phyloP scores from a whole-genome alignment of 1,140 invertebrate genomes.

The Heliconius nattereri region DNA sequence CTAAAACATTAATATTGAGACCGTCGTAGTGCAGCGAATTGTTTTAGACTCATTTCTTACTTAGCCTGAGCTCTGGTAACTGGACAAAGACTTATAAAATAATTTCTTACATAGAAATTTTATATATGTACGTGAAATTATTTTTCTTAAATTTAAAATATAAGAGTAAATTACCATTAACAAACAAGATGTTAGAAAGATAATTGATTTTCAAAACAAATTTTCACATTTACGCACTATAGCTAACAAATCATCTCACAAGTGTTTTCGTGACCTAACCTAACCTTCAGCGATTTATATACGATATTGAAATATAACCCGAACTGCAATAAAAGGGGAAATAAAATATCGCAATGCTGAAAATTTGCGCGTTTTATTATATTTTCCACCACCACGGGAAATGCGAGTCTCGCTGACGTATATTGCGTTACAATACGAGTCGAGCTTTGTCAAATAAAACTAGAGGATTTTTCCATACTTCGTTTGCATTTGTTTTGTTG shows the following conservation, averaged over 20 bases:
- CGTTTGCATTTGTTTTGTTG: slow-evolving; percentile 22
- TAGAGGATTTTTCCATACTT: slow-evolving; percentile 46
- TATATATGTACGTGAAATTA: too few species aligned
- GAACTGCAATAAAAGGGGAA: slow-evolving; percentile 24
- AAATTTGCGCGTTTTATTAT: slow-evolving; percentile 55
- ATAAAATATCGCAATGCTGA: slow-evolving; percentile 45
- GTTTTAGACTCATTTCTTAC: too few species aligned
- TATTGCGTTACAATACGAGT: slow-evolving; percentile 60
- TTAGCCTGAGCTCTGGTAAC: too few species aligned
- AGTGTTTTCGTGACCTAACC: slow-evolving; percentile 5
- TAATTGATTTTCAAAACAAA: background rate
- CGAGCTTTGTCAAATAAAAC: slow-evolving; percentile 59
- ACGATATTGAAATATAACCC: slow-evolving; percentile 23
- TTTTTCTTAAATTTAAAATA: too few species aligned
- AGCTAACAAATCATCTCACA: background rate
- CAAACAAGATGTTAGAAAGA: background rate
- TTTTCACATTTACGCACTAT: background rate
- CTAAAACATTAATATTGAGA: too few species aligned
- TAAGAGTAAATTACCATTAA: too few species aligned
- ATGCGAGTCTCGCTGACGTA: slow-evolving; percentile 59
- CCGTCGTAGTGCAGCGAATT: too few species aligned
- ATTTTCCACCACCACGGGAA: slow-evolving; percentile 56
- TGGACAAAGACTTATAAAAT: too few species aligned
- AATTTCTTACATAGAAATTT: too few species aligned
- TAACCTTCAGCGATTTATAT: slow-evolving; percentile 12